A percentile compares a stretch with the other conserved stretches of the same genome.
Evolutionary conservation across 1,140 invertebrate species (phyloP).

Genomic region (Cardiocondyla obscurior): DNA sequence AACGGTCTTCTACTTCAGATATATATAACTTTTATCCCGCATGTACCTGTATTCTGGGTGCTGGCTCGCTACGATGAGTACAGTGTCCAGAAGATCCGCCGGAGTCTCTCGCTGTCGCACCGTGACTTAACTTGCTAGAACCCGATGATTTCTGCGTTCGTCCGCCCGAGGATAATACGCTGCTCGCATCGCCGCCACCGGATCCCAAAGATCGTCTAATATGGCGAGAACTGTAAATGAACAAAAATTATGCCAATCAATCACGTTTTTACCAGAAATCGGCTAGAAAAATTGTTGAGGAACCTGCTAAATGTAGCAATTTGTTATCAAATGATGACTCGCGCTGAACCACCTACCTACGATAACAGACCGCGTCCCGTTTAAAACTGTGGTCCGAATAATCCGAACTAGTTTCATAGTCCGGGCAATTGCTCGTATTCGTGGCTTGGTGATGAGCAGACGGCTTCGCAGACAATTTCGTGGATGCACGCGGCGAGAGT

Average conservation of each 20-base stretch:
- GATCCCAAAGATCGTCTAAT: conserved; percentile 82
- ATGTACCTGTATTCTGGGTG: conserved; percentile 81
- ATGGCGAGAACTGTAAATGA: conserved; percentile 75
- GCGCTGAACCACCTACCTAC: conserved; percentile 71
- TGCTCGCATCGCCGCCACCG: conserved; percentile 81
- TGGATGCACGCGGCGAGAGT: conserved; percentile 81
- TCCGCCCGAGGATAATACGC: conserved; percentile 81
- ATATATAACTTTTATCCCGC: neutral
- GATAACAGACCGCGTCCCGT: conserved; percentile 79
- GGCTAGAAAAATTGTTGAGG: neutral
- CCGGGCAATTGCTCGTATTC: conserved; percentile 76
- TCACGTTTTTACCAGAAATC: neutral
- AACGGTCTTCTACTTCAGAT: neutral
- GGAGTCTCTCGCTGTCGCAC: conserved; percentile 86
- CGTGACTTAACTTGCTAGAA: conserved; percentile 83
- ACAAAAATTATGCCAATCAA: neutral
- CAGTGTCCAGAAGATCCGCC: conserved; percentile 91
- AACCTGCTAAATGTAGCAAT: neutral
- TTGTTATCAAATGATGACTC: neutral
- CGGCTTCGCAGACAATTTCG: conserved; percentile 77
- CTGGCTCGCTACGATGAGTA: conserved; percentile 90
- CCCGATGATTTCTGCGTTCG: conserved; percentile 83
- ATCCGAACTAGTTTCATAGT: conserved; percentile 83
- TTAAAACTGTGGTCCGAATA: conserved; percentile 83
- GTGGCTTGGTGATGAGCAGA: conserved; percentile 73